Conservation (phyloP, 1,140 invertebrate genomes). For the Gerris buenoi region DNA sequence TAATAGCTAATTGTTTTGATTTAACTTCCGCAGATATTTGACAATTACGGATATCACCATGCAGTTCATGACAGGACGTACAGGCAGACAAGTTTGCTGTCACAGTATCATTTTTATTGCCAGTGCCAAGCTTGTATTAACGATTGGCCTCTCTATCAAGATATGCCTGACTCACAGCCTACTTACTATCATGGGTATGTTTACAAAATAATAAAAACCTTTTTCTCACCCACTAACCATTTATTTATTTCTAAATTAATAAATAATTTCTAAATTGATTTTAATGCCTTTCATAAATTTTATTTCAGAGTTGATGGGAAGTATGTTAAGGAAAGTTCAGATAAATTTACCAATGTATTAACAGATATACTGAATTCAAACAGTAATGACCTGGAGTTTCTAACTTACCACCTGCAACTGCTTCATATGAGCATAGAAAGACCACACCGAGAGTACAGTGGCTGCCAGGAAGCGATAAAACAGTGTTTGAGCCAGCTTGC, state of each 20-base stretch:
- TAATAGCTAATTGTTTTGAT: too few species aligned
- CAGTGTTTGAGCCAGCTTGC: constrained; percentile 17
- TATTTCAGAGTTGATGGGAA: constrained; percentile 9
- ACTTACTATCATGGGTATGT: constrained; percentile 12
- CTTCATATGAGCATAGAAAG: constrained; percentile 16
- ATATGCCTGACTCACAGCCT: constrained; percentile 25
- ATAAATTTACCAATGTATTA: constrained; percentile 13
- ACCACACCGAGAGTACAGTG: constrained; percentile 20
- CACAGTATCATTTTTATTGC: constrained; percentile 79
- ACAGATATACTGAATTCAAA: constrained; percentile 13
- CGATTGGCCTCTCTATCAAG: constrained; percentile 51
- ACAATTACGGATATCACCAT: constrained; percentile 58
- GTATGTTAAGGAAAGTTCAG: constrained; percentile 15
- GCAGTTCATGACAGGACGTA: constrained; percentile 45
- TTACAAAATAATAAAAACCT: neutral
- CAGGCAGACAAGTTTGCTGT: constrained; percentile 46
- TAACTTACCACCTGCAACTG: constrained; percentile 16
- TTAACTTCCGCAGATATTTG: constrained; percentile 39
- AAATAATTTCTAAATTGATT: neutral
- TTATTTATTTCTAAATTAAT: neutral
- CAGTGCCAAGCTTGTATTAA: constrained; percentile 57
- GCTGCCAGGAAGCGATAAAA: constrained; percentile 23
- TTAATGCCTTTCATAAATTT: neutral
- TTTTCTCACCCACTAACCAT: neutral
- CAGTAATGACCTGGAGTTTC: constrained; percentile 11